Conservation (phyloP, 1,140 invertebrate species). For the Sarcophaga bullata region DNA sequence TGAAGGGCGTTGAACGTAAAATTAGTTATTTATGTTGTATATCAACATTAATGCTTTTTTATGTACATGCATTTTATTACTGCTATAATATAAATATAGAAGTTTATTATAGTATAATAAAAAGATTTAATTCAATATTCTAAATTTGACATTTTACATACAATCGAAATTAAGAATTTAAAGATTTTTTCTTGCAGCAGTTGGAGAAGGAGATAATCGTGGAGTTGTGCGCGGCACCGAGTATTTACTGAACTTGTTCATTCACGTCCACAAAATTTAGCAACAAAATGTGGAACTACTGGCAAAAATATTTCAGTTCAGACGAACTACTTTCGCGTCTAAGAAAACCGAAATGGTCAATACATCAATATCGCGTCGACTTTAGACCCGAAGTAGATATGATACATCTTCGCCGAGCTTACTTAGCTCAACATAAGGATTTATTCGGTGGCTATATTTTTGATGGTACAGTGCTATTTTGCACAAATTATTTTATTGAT, state of each 20-base stretch:
- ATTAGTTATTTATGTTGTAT: too few relatives aligned
- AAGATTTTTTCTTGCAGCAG: slow-evolving; percentile 2
- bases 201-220: slow-evolving; percentile 46
- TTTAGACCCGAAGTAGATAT: slow-evolving; percentile 72
- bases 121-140: background rate
- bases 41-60: too few relatives aligned
- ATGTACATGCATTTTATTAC: too few relatives aligned
- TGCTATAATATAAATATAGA: too few relatives aligned
- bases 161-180: background rate
- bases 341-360: slow-evolving; percentile 75
- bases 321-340: slow-evolving; percentile 82
- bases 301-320: slow-evolving; percentile 63
- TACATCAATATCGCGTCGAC: slow-evolving; percentile 87
- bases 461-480: slow-evolving; percentile 67
- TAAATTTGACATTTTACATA: background rate
- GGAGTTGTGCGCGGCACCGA: slow-evolving; percentile 55
- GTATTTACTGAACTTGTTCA: slow-evolving; percentile 52
- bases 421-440: slow-evolving; percentile 50
- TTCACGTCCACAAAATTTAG: slow-evolving; percentile 50
- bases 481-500: slow-evolving; percentile 55
- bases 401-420: slow-evolving; percentile 50
- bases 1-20: too few relatives aligned
- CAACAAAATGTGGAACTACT: slow-evolving; percentile 48
- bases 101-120: background rate
- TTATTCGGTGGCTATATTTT: slow-evolving; percentile 67